Base-by-base conservation (phyloP, 2,113 vertebrate species). In the Dinomys branickii region DNA sequence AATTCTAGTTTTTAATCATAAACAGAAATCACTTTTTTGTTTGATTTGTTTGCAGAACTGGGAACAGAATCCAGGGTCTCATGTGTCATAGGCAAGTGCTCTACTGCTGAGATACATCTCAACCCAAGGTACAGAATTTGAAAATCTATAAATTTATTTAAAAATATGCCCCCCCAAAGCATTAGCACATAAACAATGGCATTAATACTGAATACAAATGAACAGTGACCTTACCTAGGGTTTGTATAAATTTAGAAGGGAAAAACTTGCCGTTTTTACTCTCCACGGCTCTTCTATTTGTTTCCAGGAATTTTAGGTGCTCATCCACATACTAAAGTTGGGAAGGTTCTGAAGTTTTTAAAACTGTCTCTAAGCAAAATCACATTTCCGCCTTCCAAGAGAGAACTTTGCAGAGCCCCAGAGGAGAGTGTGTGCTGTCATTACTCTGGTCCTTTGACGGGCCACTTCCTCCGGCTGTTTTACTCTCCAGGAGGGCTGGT, bases 251-350 rank as follows among this genome's bases (percentile, higher is more conserved):
- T 95, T 75, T 20, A 10, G 80, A 14, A 3, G 41, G 56, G 41
- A 94, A 56, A 97, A 67, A 82, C 41, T 90, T 69, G 67, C 94
- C 38, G 65, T 63, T 94, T 93, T 94, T 22, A 81, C 1, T 61
- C 50, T 90, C 54, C 71, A 84, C 92, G 22, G 4, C 30, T 81
- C 47, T 92, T 65, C 50, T 90, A 4, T 61, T 82, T 90, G n/a
- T 82, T 93, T 85, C 77, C 63, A 91, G 63, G 73, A 85, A 92
- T 93, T 87, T 92, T 90, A 95, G 52, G 61, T 24, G 65, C 33
- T 61, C 61, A 58, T 2, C 26, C 26, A 81, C 35, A 58, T 54
- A 52, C 17, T 59, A 85, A 41, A 75, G 88, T 91, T 95, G 63
- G 75, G 78, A 95, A 85, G 41, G 1, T 88, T 94, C 41, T 93